These are phyloP conservation scores for Stenolophus ochropezus DNA, from an alignment of 2,888 invertebrate species.

Conservation along the genomic window DNA sequence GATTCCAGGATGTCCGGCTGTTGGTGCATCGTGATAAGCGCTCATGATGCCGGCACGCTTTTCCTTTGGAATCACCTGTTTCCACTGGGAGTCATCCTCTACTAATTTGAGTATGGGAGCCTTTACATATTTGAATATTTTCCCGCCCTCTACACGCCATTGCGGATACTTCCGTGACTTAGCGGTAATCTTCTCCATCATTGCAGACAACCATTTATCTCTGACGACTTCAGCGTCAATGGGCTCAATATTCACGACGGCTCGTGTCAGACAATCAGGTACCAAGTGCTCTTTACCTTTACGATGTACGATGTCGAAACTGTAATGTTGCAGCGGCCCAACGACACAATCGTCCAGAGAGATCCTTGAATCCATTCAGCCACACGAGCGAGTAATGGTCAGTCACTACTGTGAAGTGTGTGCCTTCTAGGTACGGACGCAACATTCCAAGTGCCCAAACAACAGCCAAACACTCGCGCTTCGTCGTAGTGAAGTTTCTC, in stretches of 20 bases:
- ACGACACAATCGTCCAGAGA: conserved; percentile 51
- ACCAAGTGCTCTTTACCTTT: conserved; percentile 61
- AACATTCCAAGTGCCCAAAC: too few species aligned
- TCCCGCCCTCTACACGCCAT: background rate
- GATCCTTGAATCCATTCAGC: conserved; percentile 59
- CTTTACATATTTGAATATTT: background rate
- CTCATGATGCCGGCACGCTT: background rate
- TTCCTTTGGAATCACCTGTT: background rate
- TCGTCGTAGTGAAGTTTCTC: background rate
- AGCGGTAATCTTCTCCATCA: background rate
- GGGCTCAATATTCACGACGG: conserved; percentile 9
- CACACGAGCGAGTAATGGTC: conserved; percentile 60
- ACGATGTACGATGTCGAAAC: conserved; percentile 58
- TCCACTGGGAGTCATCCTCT: background rate
- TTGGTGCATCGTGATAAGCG: background rate
- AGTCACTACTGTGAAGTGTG: conserved; percentile 53
- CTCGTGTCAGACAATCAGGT: conserved; percentile 60
- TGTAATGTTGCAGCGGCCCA: conserved; percentile 60
- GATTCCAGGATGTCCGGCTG: conserved; percentile 29
- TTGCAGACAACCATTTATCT: too few species aligned
- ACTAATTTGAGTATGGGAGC: background rate
- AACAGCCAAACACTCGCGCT: too few species aligned
- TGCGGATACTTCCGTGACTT: background rate
- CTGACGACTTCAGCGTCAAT: too few species aligned
- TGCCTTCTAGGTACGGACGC: conserved; percentile 60